Percentiles rank a stretch among this genome's conserved stretches.
Conservation (phyloP, 2,888 invertebrate species). For the Phlogophora meticulosa region DNA sequence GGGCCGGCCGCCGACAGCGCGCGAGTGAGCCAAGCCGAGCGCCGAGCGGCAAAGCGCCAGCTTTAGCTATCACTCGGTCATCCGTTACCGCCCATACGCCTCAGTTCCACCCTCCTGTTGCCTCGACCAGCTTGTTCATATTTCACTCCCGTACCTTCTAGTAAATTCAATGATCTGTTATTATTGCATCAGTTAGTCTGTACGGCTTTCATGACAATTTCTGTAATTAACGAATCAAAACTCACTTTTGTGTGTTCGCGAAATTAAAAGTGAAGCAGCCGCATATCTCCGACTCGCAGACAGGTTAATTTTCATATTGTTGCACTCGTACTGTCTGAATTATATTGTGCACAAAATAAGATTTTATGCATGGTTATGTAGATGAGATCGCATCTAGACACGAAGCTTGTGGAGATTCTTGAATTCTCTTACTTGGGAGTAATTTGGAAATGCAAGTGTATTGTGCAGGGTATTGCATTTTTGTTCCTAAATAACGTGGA, state of each 20-base stretch:
- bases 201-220: conserved; percentile 34
- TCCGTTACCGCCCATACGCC: conserved; percentile 70
- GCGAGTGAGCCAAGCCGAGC: conserved; percentile 60
- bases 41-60: conserved; percentile 48
- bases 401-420: conserved; percentile 49
- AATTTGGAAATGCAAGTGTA: conserved; percentile 49
- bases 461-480: conserved; percentile 31
- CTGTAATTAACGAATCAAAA: conserved; percentile 40
- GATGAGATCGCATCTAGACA: conserved; percentile 61
- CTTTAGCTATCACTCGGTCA: conserved; percentile 52
- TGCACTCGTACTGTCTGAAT: conserved; percentile 54
- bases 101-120: conserved; percentile 78
- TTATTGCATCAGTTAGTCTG: conserved; percentile 38
- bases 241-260: conserved; percentile 22
- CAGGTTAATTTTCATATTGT: conserved; percentile 62
- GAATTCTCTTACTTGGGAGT: conserved; percentile 33
- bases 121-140: conserved; percentile 66
- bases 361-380: conserved; percentile 66
- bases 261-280: conserved; percentile 36
- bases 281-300: conserved; percentile 45
- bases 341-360: conserved; percentile 65
- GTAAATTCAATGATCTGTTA: conserved; percentile 62
- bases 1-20: conserved; percentile 62
- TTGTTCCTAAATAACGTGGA: conserved; percentile 22
- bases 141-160: conserved; percentile 63